These are phyloP conservation scores for Leptinotarsa haldemani DNA, from an alignment of 2,888 invertebrate species.

Conservation along the genomic window DNA sequence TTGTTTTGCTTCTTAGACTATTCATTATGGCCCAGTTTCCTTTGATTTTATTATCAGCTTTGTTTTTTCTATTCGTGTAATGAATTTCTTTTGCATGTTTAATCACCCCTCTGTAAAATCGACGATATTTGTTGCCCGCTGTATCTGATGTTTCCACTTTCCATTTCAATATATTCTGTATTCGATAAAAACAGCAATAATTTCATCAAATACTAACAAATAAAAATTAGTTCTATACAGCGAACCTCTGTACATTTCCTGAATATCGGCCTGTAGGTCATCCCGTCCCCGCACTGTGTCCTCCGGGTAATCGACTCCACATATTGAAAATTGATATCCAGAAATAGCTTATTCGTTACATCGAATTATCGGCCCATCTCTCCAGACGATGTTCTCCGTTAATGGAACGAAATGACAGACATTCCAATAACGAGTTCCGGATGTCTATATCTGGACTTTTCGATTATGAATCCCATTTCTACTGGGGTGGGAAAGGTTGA, in stretches of 20 bases:
- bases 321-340: constrained; percentile 22
- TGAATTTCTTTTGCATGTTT: too few relatives aligned
- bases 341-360: constrained; percentile 11
- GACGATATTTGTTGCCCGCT: too few relatives aligned
- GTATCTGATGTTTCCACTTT: too few relatives aligned
- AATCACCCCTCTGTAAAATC: too few relatives aligned
- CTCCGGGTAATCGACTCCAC: constrained; percentile 18
- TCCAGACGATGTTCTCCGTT: constrained; percentile 11
- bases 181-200: too few relatives aligned
- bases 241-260: background rate
- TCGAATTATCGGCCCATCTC: constrained; percentile 22
- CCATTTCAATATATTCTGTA: too few relatives aligned
- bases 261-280: background rate
- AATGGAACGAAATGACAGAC: constrained; percentile 16
- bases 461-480: background rate
- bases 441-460: background rate
- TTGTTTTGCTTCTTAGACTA: too few relatives aligned
- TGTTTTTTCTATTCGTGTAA: too few relatives aligned
- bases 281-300: constrained; percentile 3
- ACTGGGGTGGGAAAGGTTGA: background rate
- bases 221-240: background rate
- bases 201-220: too few relatives aligned
- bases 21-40: too few relatives aligned
- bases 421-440: background rate
- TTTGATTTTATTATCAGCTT: too few relatives aligned